Conservation (phyloP, 2,888 invertebrate species). For the Aphrophora alni region DNA sequence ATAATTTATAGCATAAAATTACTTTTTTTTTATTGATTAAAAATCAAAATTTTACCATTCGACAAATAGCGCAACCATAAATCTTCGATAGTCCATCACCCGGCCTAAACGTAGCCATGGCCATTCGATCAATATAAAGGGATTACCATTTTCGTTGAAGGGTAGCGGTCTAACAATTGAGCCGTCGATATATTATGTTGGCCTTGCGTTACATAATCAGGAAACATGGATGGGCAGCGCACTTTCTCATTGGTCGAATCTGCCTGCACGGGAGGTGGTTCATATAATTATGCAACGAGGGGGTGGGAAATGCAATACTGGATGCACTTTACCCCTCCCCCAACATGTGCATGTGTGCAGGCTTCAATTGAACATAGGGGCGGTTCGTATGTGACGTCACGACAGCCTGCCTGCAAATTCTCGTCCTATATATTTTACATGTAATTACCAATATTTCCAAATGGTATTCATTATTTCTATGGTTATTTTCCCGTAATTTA, state of each 20-base stretch:
- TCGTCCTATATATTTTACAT: not conserved
- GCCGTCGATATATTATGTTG: constrained; percentile 38
- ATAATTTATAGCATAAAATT: too few relatives aligned
- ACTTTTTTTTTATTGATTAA: too few relatives aligned
- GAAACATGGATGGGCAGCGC: constrained; percentile 33
- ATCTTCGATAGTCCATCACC: too few relatives aligned
- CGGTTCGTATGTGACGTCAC: constrained; percentile 18
- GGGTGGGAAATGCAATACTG: constrained; percentile 37
- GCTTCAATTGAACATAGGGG: constrained; percentile 40
- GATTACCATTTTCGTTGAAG: constrained; percentile 37
- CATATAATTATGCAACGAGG: constrained; percentile 39
- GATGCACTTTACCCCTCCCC: constrained; percentile 34
- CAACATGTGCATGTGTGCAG: constrained; percentile 26
- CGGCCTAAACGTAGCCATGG: too few relatives aligned
- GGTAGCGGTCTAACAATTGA: constrained; percentile 38
- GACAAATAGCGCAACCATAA: too few relatives aligned
- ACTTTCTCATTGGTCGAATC: constrained; percentile 46
- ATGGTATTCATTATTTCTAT: not conserved
- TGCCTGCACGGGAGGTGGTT: constrained; percentile 37
- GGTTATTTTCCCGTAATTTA: not conserved
- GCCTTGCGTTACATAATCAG: constrained; percentile 39
- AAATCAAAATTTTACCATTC: too few relatives aligned
- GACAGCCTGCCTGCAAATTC: not conserved
- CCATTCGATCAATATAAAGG: constrained; percentile 27
- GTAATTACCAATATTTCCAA: not conserved